These are phyloP conservation scores for Ganaspis sp. DNA, from an alignment of 1,140 invertebrate genomes.

Conservation along the genomic window DNA sequence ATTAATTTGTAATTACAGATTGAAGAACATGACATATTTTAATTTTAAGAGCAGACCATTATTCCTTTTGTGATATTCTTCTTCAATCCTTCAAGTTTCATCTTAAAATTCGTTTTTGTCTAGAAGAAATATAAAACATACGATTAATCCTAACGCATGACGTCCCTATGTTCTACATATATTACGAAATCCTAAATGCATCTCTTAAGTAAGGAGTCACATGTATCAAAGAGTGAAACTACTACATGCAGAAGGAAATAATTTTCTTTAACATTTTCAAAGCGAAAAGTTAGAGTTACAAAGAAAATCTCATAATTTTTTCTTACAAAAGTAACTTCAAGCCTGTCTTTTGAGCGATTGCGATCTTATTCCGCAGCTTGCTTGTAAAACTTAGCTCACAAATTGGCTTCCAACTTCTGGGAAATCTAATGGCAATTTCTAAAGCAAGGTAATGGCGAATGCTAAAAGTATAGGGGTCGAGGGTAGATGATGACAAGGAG, in stretches of 20 bases:
- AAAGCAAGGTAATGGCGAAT: conserved; percentile 9
- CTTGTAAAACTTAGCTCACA: conserved; percentile 33
- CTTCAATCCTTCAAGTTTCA: too few species aligned
- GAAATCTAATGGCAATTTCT: conserved; percentile 39
- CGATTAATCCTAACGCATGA: too few species aligned
- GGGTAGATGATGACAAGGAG: background rate
- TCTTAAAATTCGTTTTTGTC: too few species aligned
- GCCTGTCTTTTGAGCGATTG: conserved; percentile 26
- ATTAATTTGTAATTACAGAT: too few species aligned
- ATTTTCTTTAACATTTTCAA: background rate
- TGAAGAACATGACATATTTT: too few species aligned
- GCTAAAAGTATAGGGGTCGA: background rate
- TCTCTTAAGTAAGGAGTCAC: too few species aligned
- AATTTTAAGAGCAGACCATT: too few species aligned
- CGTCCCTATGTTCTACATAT: too few species aligned
- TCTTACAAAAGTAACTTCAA: conserved; percentile 1
- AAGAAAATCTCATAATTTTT: conserved; percentile 4
- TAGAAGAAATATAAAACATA: too few species aligned
- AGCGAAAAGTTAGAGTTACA: background rate
- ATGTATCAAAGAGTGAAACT: too few species aligned
- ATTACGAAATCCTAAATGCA: too few species aligned
- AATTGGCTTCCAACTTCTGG: conserved; percentile 40
- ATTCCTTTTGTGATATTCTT: too few species aligned
- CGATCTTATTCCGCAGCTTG: conserved; percentile 22
- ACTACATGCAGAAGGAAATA: background rate